A percentile compares a stretch with the other conserved stretches of the same genome.
These are phyloP conservation scores for Drosophila lowei DNA, from an alignment of 1,140 invertebrate genomes.

Conservation along the genomic window DNA sequence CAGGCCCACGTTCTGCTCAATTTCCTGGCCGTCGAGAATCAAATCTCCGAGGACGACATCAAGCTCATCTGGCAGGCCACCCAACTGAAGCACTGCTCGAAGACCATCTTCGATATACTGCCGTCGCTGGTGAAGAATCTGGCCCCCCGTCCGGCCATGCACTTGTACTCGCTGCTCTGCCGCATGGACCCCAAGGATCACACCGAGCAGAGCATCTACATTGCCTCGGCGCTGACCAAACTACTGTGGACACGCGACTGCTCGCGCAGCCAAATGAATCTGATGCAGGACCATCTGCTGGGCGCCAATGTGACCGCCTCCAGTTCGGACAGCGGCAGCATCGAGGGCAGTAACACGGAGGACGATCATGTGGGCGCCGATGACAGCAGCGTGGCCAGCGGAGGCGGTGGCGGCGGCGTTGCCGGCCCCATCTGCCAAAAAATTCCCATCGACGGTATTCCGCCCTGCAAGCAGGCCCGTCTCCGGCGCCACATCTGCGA, in stretches of 20 bases:
- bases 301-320: slow-evolving; percentile 85
- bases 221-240: slow-evolving; percentile 94
- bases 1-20: slow-evolving; percentile 96
- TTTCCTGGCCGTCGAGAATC: slow-evolving; percentile 95
- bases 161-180: slow-evolving; percentile 93
- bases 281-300: slow-evolving; percentile 84
- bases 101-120: slow-evolving; percentile 95
- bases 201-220: slow-evolving; percentile 95
- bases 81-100: slow-evolving; percentile 96
- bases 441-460: slow-evolving; percentile 79
- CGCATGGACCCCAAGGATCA: slow-evolving; percentile 94
- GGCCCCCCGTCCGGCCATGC: slow-evolving; percentile 92
- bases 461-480: slow-evolving; percentile 84
- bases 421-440: slow-evolving; percentile 50
- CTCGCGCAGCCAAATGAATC: slow-evolving; percentile 84
- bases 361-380: slow-evolving; percentile 86
- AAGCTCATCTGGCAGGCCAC: slow-evolving; percentile 97
- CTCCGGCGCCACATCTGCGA: slow-evolving; percentile 73
- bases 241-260: slow-evolving; percentile 93
- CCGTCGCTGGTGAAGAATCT: slow-evolving; percentile 95
- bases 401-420: slow-evolving; percentile 42
- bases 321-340: slow-evolving; percentile 88
- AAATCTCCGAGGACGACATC: slow-evolving; percentile 95
- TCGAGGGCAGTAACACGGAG: slow-evolving; percentile 91
- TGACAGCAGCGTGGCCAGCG: slow-evolving; percentile 79